Base-by-base conservation (phyloP, 2,888 invertebrate species). In the Pinctada fucata region DNA sequence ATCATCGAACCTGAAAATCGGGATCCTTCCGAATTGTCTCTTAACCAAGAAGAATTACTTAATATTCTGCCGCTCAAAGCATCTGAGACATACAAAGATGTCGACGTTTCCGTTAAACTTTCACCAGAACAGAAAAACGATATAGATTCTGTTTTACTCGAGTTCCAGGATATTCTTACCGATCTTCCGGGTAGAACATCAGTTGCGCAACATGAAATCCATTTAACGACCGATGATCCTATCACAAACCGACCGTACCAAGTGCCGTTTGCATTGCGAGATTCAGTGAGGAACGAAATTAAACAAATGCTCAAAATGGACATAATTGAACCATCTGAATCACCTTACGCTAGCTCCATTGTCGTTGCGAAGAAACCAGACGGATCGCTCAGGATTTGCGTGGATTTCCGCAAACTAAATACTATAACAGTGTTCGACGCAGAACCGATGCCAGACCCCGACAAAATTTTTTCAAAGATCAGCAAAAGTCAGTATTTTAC, bases 331-430 rank as follows among this genome's bases (percentile, higher is more conserved):
- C 51, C 45, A n/a, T 79, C 80, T 3, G 65, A 78, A n/a, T 77
- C 78, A 63, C 74, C 79, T 45, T 85, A 81, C 58, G 63, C 78
- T 2, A 71, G 83, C n/a, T 80, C 81, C 49, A 51, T 81, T 16
- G 77, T 83, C 1, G 31, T 84, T 3, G 84, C 80, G 10, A 78
- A 77, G 49, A 85, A 85, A 64, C 58, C 48, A 31, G 82, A 83
- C 79, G 82, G 82, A 2, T 52, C 52, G 3, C 72, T 72, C 48
- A 47, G 84, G 45, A 74, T 82, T 49, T 82, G 80, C 52, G 64
- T 81, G 4, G 83, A 85, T 70, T 84, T 78, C 73, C 63, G 83
- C 3, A 78, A 72, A 49, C 49, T 85, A 6, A 87, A 85, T 72
- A 51, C 68, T 2, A 68, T 82, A 0, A 83, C 82, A 2, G 63